Conservation (phyloP, 1,140 invertebrate species). For the Colletes gigas region DNA sequence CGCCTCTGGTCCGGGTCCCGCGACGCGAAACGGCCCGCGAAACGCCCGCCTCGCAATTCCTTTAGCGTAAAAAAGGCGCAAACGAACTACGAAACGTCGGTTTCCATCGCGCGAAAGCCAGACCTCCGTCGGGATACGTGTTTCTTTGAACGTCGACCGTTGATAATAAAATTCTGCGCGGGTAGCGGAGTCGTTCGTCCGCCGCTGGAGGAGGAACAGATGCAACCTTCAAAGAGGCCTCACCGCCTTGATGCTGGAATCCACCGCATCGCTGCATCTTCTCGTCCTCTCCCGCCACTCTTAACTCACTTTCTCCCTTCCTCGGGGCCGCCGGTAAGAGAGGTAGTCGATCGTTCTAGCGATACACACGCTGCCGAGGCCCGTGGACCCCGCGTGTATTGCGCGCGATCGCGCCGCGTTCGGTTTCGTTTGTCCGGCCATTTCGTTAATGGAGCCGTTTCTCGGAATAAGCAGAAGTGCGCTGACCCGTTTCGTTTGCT, state of each 20-base stretch:
- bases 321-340: conserved; percentile 34
- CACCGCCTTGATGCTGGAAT: conserved; percentile 46
- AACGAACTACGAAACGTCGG: neutral
- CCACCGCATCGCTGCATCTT: conserved; percentile 45
- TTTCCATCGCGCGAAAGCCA: neutral
- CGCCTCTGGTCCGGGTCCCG: too few species aligned
- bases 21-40: neutral
- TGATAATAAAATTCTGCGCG: conserved; percentile 37
- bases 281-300: conserved; percentile 25
- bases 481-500: conserved; percentile 19
- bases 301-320: conserved; percentile 34
- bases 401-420: conserved; percentile 48
- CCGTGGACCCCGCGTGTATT: conserved; percentile 22
- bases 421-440: conserved; percentile 63
- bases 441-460: conserved; percentile 72
- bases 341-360: conserved; percentile 61
- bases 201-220: conserved; percentile 16
- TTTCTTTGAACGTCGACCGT: neutral
- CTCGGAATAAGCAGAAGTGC: conserved; percentile 66
- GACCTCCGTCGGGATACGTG: neutral
- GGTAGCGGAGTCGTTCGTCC: neutral
- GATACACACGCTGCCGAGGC: conserved; percentile 43
- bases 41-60: neutral
- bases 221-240: conserved; percentile 48
- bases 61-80: neutral